phyloP scores from a whole-genome alignment of 1,140 invertebrate species.

The Hyles euphorbiae region DNA sequence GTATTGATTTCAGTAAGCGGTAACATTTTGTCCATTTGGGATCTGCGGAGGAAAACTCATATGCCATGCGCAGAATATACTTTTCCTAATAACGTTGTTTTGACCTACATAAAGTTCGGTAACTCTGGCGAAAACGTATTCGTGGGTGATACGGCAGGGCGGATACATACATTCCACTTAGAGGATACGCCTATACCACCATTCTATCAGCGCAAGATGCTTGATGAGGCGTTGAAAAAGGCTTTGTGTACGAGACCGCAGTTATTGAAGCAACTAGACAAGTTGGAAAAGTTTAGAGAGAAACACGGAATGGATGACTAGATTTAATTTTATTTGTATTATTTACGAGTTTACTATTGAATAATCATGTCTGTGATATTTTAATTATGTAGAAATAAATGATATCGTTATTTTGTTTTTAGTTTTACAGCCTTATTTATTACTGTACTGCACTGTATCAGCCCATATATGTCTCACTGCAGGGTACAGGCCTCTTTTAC shows the following conservation, averaged over 20 bases:
- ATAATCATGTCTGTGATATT: neutral
- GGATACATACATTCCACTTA: slow-evolving; percentile 79
- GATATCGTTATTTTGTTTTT: too few species aligned
- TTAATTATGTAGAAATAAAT: too few species aligned
- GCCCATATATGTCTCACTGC: too few species aligned
- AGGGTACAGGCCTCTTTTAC: too few species aligned
- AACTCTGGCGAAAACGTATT: slow-evolving; percentile 80
- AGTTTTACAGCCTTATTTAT: too few species aligned
- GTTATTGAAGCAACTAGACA: slow-evolving; percentile 77
- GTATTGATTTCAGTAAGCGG: slow-evolving; percentile 86
- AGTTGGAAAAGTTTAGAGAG: slow-evolving; percentile 55
- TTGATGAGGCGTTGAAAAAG: slow-evolving; percentile 78
- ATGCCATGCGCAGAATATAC: slow-evolving; percentile 78
- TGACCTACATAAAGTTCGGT: slow-evolving; percentile 77
- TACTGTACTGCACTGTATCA: too few species aligned
- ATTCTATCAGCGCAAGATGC: slow-evolving; percentile 78
- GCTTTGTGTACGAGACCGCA: slow-evolving; percentile 78
- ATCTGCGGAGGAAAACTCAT: slow-evolving; percentile 80
- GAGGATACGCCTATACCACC: slow-evolving; percentile 82
- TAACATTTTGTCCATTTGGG: slow-evolving; percentile 84
- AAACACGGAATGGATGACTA: slow-evolving; percentile 12
- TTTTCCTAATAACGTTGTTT: slow-evolving; percentile 59
- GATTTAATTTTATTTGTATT: neutral
- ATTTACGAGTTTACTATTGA: neutral
- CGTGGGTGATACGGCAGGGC: slow-evolving; percentile 79